Conservation (phyloP, 2,888 invertebrate genomes). For the Galerucella nymphaeae region DNA sequence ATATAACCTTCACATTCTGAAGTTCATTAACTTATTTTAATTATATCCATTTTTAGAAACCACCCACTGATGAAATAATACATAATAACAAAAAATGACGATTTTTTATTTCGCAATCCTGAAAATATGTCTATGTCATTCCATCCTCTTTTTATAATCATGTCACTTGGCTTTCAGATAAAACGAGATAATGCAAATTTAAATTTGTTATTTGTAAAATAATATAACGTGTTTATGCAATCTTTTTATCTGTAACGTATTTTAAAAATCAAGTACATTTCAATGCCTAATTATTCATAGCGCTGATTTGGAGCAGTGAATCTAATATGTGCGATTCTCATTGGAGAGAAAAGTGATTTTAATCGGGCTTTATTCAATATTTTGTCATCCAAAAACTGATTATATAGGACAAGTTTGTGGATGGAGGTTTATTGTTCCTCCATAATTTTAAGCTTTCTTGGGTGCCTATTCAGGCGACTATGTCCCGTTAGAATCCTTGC, state of each 20-base stretch:
- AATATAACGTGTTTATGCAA: not conserved
- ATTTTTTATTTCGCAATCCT: not conserved
- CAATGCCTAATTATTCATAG: no score
- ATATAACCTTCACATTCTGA: constrained; percentile 15
- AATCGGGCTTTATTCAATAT: no score
- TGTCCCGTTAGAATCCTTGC: no score
- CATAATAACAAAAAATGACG: constrained; percentile 14
- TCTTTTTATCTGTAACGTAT: not conserved
- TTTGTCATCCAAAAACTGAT: no score
- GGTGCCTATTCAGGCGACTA: no score
- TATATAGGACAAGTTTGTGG: no score
- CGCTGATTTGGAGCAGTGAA: no score
- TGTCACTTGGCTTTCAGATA: constrained; percentile 2
- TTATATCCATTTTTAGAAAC: constrained; percentile 15
- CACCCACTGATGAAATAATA: constrained; percentile 14
- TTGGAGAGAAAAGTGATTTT: no score
- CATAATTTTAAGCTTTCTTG: no score
- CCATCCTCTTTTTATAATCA: constrained; percentile 5
- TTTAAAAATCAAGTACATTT: not conserved
- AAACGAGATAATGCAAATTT: constrained; percentile 5
- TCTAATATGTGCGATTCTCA: no score
- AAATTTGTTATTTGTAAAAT: not conserved
- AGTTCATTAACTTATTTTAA: constrained; percentile 20
- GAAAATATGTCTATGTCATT: not conserved
- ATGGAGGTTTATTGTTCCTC: no score